Percentiles rank a stretch among this genome's conserved stretches.
These are phyloP conservation scores for Arvicanthis niloticus DNA, from an alignment of 2,113 vertebrate species.

Conservation along the genomic window DNA sequence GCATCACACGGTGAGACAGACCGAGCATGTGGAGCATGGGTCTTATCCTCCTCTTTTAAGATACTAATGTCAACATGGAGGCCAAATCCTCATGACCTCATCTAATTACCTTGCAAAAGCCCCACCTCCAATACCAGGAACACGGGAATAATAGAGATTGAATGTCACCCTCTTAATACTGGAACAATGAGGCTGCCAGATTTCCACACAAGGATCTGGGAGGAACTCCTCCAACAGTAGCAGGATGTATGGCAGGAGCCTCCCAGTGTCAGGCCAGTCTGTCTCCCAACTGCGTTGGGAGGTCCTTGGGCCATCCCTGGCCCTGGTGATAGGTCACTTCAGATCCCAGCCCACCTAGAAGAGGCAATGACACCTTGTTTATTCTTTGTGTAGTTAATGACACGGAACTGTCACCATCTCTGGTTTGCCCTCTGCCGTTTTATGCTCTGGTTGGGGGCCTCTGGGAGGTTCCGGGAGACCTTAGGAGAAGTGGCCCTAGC, in stretches of 20 bases:
- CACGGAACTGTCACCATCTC: not conserved
- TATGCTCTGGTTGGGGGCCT: no score
- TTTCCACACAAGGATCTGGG: not conserved
- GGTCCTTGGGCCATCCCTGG: not conserved
- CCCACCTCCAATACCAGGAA: not conserved
- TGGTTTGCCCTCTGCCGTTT: not conserved
- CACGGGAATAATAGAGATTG: no score
- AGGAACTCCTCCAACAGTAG: no score
- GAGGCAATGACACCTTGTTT: not conserved
- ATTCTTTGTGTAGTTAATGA: not conserved
- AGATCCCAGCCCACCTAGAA: not conserved
- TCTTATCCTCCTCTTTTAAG: not conserved
- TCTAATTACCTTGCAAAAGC: not conserved
- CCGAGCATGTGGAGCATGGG: not conserved
- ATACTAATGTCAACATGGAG: not conserved
- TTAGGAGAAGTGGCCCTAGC: not conserved
- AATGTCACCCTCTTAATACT: not conserved
- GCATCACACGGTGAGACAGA: not conserved
- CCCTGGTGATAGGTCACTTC: not conserved
- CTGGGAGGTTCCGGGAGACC: no score
- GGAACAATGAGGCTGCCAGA: not conserved
- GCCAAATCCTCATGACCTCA: not conserved
- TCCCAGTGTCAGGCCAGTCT: rapidly evolving
- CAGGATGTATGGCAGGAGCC: not conserved
- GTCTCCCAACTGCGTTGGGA: not conserved